Percentiles rank a stretch among this genome's conserved stretches.
Evolutionary conservation across 2,113 vertebrate genomes (phyloP).

Genomic region (Lepus americanus): DNA sequence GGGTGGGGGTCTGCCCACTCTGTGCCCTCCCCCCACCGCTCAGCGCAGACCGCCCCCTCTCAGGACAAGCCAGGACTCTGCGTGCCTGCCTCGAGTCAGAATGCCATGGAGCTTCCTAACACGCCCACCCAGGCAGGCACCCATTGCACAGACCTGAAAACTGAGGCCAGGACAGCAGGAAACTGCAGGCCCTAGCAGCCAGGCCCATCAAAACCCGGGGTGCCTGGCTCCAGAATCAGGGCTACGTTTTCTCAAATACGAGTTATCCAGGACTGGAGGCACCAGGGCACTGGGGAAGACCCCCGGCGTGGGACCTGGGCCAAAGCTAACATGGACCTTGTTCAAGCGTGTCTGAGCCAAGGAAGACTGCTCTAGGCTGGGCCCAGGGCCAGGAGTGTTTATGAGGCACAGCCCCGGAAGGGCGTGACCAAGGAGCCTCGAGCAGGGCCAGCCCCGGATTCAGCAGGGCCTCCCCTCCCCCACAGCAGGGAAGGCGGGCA

Average conservation of each 20-base stretch:
- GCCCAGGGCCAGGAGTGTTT: background rate
- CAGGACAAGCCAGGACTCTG: background rate
- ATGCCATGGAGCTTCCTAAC: background rate
- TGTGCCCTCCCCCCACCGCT: background rate
- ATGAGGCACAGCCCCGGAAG: background rate
- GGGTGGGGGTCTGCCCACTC: background rate
- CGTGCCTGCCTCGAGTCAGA: background rate
- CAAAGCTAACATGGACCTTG: background rate
- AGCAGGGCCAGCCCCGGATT: background rate
- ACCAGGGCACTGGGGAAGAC: background rate
- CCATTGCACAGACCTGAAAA: background rate
- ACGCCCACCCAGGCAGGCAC: background rate
- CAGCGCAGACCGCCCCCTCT: background rate
- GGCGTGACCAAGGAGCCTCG: background rate
- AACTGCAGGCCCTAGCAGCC: background rate
- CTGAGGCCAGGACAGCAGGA: background rate
- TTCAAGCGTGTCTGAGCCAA: background rate
- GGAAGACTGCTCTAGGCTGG: fast-evolving
- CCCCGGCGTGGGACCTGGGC: background rate
- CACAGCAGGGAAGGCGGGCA: background rate
- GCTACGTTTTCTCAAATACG: background rate
- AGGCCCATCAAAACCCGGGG: background rate
- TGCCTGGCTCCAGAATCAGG: background rate
- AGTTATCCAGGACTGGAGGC: fast-evolving
- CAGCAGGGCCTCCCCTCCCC: background rate